Evolutionary conservation across 2,113 vertebrate species (phyloP), one percentile per base, ranked within the genome.

Genomic region (Elachura formosa): DNA sequence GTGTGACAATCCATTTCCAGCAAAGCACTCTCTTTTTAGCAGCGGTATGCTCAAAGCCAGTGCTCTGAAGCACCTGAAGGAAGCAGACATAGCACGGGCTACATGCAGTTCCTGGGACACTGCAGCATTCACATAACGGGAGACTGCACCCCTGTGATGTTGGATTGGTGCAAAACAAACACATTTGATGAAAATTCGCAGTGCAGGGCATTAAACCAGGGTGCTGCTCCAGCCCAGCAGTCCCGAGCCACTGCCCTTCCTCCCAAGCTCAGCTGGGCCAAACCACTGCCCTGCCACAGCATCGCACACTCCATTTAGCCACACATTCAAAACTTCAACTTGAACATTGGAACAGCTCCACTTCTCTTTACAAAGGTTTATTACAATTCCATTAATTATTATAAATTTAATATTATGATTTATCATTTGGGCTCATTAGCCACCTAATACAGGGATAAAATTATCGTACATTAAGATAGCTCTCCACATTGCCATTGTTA

Each of bases 341-440:
- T 46, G 2, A 46, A 23, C 11, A 24, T 6, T 45, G 51, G 21
- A 81, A 45, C 31, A 41, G n/a, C 46, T 84, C 28, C 21, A 40
- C 22, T 41, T 33, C 8, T 17, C 84, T 46, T 33, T 11, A 40
- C 5, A 15, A 54, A 80, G 18, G 38, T 85, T 74, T 76, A 68
- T 79, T 87, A 76, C 54, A 48, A 40, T 62, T 24, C 29, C 45
- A 85, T 68, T 67, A 80, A 91, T 90, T 80, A 76, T 3, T 48
- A 59, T 21, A 58, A 66, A 49, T 84, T 77, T 94, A 90, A 78
- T 87, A 91, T 64, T 41, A 66, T 8, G 34, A 49, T 83, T 46
- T 71, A 63, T 90, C 34, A 74, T 89, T 79, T 93, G 33, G 82
- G 77, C 52, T 95, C 89, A 80, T 87, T 94, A 94, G 43, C 34